Conservation (phyloP, 2,797 vertebrate species). For the Propithecus perrieri region DNA sequence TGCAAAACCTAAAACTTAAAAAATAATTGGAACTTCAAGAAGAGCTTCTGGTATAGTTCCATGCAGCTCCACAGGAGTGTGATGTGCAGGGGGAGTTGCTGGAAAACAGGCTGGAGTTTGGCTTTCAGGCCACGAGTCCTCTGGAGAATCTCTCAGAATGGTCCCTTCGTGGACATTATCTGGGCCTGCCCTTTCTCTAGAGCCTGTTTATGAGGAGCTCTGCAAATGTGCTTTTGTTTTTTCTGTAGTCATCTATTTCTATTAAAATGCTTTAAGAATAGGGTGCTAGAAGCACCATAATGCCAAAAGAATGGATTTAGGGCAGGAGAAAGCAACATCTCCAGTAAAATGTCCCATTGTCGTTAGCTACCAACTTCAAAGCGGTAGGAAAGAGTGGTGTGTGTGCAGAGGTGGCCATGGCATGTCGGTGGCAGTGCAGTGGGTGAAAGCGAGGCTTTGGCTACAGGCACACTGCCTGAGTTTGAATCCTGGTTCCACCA, state of each 20-base stretch:
- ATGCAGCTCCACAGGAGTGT: not conserved
- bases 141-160: not conserved
- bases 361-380: not conserved
- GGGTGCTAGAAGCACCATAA: not conserved
- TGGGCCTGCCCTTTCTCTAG: not conserved
- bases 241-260: not conserved
- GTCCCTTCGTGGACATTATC: not conserved
- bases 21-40: conserved; percentile 25
- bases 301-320: not conserved
- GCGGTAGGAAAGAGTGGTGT: not conserved
- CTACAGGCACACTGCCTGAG: not conserved
- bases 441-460: not conserved
- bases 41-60: not conserved
- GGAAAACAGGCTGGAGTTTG: not conserved
- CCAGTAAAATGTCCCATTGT: not conserved
- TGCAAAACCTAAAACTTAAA: conserved; percentile 16
- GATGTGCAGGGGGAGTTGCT: not conserved
- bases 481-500: not conserved
- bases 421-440: accelerated
- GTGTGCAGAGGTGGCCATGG: not conserved
- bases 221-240: not conserved
- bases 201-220: not conserved
- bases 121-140: not conserved
- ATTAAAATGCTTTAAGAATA: conserved; percentile 18
- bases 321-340: not conserved